A percentile compares a stretch with the other conserved stretches of the same genome.
Evolutionary conservation across 2,888 invertebrate species (phyloP).

Genomic region (Melinopterus prodromus): DNA sequence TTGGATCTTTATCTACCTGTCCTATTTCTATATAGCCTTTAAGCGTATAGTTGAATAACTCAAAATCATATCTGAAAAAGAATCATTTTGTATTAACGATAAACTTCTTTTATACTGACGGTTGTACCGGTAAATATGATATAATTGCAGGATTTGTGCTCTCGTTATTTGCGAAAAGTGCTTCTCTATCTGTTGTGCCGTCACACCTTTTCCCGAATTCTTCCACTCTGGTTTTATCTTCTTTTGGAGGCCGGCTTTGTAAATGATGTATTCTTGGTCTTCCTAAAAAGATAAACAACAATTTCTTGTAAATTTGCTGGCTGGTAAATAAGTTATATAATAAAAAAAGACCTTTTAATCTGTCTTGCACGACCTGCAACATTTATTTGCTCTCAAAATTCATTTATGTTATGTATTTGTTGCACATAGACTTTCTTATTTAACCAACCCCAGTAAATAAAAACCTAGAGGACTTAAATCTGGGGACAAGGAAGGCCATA

Average conservation of each 20-base stretch:
- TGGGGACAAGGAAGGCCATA: too few species aligned
- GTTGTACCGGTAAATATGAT: slow-evolving; percentile 77
- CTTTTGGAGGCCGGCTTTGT: slow-evolving; percentile 76
- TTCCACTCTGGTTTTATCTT: slow-evolving; percentile 85
- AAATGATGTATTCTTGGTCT: slow-evolving; percentile 84
- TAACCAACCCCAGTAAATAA: too few species aligned
- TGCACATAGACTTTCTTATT: too few species aligned
- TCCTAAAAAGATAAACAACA: too few species aligned
- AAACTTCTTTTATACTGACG: slow-evolving; percentile 17
- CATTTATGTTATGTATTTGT: too few species aligned
- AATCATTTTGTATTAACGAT: slow-evolving; percentile 36
- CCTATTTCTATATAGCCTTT: slow-evolving; percentile 73
- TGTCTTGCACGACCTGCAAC: too few species aligned
- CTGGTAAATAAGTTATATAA: too few species aligned
- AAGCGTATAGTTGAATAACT: slow-evolving; percentile 85
- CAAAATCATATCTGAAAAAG: slow-evolving; percentile 81
- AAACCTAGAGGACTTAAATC: too few species aligned
- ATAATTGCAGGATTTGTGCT: slow-evolving; percentile 77
- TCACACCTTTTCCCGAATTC: slow-evolving; percentile 80
- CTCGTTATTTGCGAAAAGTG: slow-evolving; percentile 81
- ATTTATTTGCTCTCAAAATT: too few species aligned
- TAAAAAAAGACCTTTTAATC: too few species aligned
- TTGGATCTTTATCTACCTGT: slow-evolving; percentile 57
- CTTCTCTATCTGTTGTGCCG: slow-evolving; percentile 74
- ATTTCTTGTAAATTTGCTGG: too few species aligned